Percentiles rank a stretch among this genome's conserved stretches.
Evolutionary conservation across 2,113 vertebrate species (phyloP).

Genomic region (Dasyprocta punctata): DNA sequence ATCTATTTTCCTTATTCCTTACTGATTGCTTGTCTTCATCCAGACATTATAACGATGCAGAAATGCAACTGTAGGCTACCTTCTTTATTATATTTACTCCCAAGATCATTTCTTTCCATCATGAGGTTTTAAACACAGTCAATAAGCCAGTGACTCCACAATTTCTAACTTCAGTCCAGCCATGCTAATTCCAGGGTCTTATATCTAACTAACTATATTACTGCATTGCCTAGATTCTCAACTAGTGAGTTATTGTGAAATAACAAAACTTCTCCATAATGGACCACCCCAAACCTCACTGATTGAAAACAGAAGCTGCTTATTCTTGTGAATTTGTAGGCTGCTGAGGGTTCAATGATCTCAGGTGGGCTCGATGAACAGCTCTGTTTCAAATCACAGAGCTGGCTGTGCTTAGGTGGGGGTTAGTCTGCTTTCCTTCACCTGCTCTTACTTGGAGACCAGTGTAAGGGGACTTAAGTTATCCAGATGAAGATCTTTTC

Average conservation of each 20-base stretch:
- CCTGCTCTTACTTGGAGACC: no score
- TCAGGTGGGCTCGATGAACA: background rate
- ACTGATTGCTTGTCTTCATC: background rate
- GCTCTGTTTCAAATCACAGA: background rate
- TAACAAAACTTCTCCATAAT: background rate
- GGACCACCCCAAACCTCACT: background rate
- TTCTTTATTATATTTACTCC: background rate
- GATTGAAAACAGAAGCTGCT: background rate
- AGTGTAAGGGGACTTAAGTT: background rate
- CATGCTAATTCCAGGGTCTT: background rate
- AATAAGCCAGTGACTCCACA: background rate
- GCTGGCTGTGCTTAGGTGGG: background rate
- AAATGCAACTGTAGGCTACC: background rate
- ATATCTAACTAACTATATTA: background rate
- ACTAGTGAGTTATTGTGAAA: background rate
- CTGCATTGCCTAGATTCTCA: background rate
- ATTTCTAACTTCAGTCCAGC: background rate
- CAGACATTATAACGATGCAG: background rate
- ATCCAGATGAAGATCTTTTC: background rate
- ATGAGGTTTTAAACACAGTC: background rate
- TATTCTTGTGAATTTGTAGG: background rate
- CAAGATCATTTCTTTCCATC: background rate
- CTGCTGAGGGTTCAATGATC: background rate
- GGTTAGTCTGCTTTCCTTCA: background rate
- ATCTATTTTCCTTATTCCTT: background rate